Evolutionary conservation across 2,888 invertebrate genomes (phyloP).

Genomic region (Mesorhabditis belari): DNA sequence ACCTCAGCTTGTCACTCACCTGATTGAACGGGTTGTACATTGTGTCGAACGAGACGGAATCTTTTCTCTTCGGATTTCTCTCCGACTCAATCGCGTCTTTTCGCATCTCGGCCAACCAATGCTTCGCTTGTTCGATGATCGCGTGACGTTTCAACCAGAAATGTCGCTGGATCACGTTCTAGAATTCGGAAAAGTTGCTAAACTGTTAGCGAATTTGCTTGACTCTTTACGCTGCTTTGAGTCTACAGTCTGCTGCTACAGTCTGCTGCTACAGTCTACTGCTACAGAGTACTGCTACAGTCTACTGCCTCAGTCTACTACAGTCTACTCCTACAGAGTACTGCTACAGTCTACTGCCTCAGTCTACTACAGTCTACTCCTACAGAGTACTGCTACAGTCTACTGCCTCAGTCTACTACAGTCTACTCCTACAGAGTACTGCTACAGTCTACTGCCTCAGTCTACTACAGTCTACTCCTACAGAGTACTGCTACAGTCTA

Average conservation of each 20-base stretch:
- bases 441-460: no score
- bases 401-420: no score
- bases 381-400: no score
- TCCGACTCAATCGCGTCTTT: constrained; percentile 26
- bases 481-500: no score
- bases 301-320: not conserved
- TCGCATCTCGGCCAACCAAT: constrained; percentile 28
- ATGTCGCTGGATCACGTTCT: constrained; percentile 48
- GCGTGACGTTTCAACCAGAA: constrained; percentile 49
- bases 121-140: constrained; percentile 39
- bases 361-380: no score
- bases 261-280: not conserved
- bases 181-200: constrained; percentile 6
- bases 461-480: no score
- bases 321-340: not conserved
- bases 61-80: constrained; percentile 23
- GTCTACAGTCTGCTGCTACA: no score
- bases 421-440: no score
- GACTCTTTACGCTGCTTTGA: not conserved
- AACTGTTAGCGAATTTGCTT: not conserved
- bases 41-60: constrained; percentile 29
- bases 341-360: no score
- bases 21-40: constrained; percentile 30
- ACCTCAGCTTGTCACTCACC: constrained; percentile 8
- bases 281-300: no score